Base-by-base conservation (phyloP, 2,888 invertebrate species). In the Melieria omissa region DNA sequence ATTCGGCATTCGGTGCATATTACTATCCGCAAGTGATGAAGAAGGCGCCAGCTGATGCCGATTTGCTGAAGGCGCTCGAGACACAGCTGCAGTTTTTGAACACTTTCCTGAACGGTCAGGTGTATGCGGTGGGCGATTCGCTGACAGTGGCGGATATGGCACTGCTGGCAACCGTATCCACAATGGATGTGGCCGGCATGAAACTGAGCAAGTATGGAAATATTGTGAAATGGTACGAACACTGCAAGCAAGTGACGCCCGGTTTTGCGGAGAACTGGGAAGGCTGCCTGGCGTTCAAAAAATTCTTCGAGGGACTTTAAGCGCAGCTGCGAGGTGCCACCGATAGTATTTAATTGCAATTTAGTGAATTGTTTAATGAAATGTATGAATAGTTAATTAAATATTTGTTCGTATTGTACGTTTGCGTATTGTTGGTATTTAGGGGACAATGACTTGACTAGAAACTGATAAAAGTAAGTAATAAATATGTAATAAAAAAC, bases 81-180 rank as follows among this genome's bases (percentile, higher is more conserved):
- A 90, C 91, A 1, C 91, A 92, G 0, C 87, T 93, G 55, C 89
- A 88, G 65, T 90, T 92, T 74, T 86, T 95, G 42, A 91, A 95
- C 77, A 89, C 86, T 12, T 92, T 92, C 87, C 88, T 95, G 41
- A 90, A 91, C 41, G 90, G 90, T 0, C 89, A 91, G 77, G 89
- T 90, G 92, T 29, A 89, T 86, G 90, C 88, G 45, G 93, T 93
- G 14, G 95, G 94, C 0, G 88, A 91, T 74, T 88, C 88, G 76
- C 86, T 94, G 64, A 94, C 95, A 3, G 83, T 95, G n/a, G 95
- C 95, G 4, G 95, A 95, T 86, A 88, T 29, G 29, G 29, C 29
- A 29, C 29, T 29, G 29, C 29, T 61, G 67, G 67, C 93, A 7
- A 89, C 90, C 7, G 89, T 95, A 6, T 91, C 94, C 63, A 92